Evolutionary conservation across 2,888 invertebrate species (phyloP).

Genomic region (Trilocha varians): DNA sequence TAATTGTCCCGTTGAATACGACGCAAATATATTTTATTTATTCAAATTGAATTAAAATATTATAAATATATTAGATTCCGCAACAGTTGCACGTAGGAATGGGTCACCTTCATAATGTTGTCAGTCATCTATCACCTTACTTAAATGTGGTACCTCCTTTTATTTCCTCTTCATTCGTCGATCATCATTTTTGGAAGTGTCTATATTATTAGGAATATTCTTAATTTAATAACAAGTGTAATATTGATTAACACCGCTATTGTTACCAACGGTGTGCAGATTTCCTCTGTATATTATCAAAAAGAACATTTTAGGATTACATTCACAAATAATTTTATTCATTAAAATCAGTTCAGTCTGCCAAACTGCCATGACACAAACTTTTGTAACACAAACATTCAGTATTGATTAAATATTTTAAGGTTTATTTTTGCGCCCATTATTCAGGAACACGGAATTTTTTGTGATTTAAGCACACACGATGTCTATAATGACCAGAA

Average conservation of each 20-base stretch:
- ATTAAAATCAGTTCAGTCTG: neutral
- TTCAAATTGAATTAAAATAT: neutral
- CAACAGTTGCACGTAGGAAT: neutral
- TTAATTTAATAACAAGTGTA: neutral
- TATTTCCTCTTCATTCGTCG: neutral
- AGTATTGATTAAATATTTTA: no score
- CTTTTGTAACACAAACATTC: no score
- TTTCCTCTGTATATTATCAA: neutral
- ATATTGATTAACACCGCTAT: neutral
- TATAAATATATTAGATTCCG: neutral
- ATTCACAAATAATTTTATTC: neutral
- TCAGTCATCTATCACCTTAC: neutral
- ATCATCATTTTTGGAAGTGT: neutral
- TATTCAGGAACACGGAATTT: no score
- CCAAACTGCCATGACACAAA: neutral
- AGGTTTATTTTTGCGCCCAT: no score
- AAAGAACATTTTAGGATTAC: neutral
- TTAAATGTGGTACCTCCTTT: neutral
- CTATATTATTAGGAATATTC: neutral
- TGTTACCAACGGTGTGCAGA: neutral
- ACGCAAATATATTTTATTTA: neutral
- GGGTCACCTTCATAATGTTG: neutral
- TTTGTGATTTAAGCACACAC: no score
- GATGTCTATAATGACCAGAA: no score
- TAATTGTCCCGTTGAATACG: neutral